A percentile compares a stretch with the other conserved stretches of the same genome.
Conservation (phyloP, 2,113 vertebrate species). For the Sapayoa aenigma region DNA sequence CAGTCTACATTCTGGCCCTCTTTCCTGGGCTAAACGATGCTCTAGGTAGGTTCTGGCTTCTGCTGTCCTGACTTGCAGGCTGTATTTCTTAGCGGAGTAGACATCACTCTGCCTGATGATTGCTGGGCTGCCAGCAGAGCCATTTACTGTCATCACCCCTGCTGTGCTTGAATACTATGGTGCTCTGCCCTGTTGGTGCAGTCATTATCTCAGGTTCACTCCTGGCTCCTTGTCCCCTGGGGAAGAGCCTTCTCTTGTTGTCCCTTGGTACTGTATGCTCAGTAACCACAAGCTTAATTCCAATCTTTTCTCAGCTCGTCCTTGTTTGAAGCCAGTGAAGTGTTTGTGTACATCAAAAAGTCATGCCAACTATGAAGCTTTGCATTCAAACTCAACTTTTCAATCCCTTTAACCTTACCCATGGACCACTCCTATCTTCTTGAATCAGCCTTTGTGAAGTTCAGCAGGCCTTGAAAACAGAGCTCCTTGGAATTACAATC, state of each 20-base stretch:
- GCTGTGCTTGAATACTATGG: fast-evolving
- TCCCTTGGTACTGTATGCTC: background rate
- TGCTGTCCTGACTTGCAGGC: background rate
- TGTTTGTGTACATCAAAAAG: background rate
- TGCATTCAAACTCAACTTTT: background rate
- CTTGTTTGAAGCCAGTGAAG: background rate
- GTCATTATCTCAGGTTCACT: background rate
- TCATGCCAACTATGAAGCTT: background rate
- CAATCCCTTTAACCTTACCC: background rate
- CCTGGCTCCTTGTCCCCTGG: background rate
- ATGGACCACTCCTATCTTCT: background rate
- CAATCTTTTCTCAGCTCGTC: background rate
- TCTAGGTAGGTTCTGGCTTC: background rate
- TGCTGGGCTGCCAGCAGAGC: background rate
- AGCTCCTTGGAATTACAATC: background rate
- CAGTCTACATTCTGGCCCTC: background rate
- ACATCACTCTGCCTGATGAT: fast-evolving
- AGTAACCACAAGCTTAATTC: background rate
- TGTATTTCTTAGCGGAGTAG: background rate
- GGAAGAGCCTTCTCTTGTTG: background rate
- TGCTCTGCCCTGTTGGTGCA: background rate
- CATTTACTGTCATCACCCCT: background rate
- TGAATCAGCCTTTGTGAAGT: background rate
- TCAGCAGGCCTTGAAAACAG: background rate
- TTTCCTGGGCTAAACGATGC: background rate